Evolutionary conservation across 2,888 invertebrate genomes (phyloP), one percentile per base, ranked within the genome.

Genomic region (Meteorus colon): DNA sequence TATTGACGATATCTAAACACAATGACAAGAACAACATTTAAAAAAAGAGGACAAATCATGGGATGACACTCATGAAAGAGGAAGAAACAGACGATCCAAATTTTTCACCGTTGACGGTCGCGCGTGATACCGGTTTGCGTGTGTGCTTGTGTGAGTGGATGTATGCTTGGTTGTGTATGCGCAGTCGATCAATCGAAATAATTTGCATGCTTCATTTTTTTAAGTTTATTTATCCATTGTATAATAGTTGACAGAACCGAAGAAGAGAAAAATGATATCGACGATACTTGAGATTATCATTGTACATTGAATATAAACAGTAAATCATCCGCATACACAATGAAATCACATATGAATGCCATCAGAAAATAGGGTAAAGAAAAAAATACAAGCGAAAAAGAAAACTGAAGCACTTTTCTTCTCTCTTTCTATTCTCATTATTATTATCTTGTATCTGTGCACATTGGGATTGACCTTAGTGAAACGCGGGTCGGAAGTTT

Each of bases 391-490:
- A 4, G 2, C n/a, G 5, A 55, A 6, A 19, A 19, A 19, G 19
- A 55, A 55, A 55, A 55, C 19, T n/a, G 6, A 55, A 48, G n/a
- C 1, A 55, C 55, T 19, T 10, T 55, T 24, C n/a, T 48, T 48
- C 19, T 55, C 55, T 55, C 55, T 55, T 55, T 6, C 19, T 55
- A 55, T 55, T 8, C 55, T 55, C 24, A 24, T 24, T 55, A 19
- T 55, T 55, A 55, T 55, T 55, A 19, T 63, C 70, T 51, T 70
- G 63, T 72, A 41, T 59, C 66, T 45, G 75, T 75, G 75, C 75
- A 75, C 75, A 75, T 72, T 72, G 75, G 75, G 75, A 75, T 75
- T 75, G 75, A 75, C 71, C 66, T 75, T 66, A 41, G 71, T 45
- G 34, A 75, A 71, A 73, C 41, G 55, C 27, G 59, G 69, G 37